These are phyloP conservation scores for Tribolium castaneum DNA, from an alignment of 1,140 invertebrate genomes.

Conservation along the genomic window DNA sequence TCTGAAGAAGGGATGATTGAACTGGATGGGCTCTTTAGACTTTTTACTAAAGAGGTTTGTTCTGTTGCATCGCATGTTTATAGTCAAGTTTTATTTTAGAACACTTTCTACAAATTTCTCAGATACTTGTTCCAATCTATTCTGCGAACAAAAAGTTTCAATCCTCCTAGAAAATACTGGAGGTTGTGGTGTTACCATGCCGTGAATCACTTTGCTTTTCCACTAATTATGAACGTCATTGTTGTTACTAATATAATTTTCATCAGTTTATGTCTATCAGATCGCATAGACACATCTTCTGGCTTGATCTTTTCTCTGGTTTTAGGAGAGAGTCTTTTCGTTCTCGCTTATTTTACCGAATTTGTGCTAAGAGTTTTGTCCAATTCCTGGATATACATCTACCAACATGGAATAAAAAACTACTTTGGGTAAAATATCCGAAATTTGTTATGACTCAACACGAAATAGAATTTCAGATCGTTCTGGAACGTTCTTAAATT, in stretches of 20 bases:
- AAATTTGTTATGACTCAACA: not conserved
- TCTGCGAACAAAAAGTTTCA: not conserved
- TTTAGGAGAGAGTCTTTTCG: too few species aligned
- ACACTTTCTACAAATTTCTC: not conserved
- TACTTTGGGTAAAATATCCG: not conserved
- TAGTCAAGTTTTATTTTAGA: not conserved
- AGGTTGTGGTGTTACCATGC: too few species aligned
- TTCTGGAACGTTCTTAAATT: not conserved
- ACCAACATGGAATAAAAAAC: not conserved
- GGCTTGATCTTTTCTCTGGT: not conserved
- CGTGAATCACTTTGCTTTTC: too few species aligned
- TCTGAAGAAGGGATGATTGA: slow-evolving; percentile 62
- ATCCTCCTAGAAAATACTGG: too few species aligned
- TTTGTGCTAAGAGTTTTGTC: not conserved
- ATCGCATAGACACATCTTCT: not conserved
- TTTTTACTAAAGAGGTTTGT: slow-evolving; percentile 18
- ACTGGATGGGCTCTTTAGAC: slow-evolving; percentile 58
- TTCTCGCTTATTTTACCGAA: not conserved
- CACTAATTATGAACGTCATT: too few species aligned
- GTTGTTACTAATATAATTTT: too few species aligned
- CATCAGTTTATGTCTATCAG: too few species aligned
- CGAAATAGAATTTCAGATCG: not conserved
- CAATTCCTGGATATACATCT: not conserved
- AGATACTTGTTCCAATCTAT: not conserved
- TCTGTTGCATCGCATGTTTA: not conserved